These are phyloP conservation scores for Morone chrysops DNA, from an alignment of 2,113 vertebrate species.

Conservation along the genomic window DNA sequence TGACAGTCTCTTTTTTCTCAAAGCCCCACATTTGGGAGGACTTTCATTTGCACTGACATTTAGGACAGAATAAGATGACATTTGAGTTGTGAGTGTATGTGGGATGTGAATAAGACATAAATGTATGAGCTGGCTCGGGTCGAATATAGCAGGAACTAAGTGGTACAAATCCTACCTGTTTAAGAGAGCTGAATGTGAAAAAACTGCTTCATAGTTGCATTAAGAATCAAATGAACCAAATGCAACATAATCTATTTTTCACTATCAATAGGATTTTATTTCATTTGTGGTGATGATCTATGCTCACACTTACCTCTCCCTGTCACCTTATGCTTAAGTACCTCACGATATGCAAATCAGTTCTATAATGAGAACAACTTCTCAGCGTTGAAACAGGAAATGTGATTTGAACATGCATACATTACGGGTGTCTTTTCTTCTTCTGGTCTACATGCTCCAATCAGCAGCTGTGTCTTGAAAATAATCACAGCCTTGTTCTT, in stretches of 20 bases:
- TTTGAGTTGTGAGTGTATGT: slow-evolving; percentile 65
- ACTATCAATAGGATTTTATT: slow-evolving; percentile 23
- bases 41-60: slow-evolving; percentile 76
- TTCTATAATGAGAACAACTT: slow-evolving; percentile 33
- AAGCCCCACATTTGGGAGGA: slow-evolving; percentile 45
- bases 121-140: slow-evolving; percentile 37
- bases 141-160: slow-evolving; percentile 19
- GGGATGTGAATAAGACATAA: slow-evolving; percentile 46
- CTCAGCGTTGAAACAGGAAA: slow-evolving; percentile 13
- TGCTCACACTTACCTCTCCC: slow-evolving; percentile 27
- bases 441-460: background rate
- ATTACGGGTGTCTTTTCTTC: slow-evolving; percentile 9
- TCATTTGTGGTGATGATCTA: slow-evolving; percentile 34
- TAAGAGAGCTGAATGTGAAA: background rate
- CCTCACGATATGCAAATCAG: slow-evolving; percentile 39
- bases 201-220: background rate
- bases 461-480: slow-evolving; percentile 31
- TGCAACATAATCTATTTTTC: slow-evolving; percentile 25
- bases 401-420: slow-evolving; percentile 40
- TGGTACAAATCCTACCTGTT: background rate
- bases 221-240: slow-evolving; percentile 8
- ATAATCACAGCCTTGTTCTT: slow-evolving; percentile 53
- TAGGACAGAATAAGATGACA: slow-evolving; percentile 73
- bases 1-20: slow-evolving; percentile 41
- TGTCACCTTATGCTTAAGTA: slow-evolving; percentile 22